phyloP scores from a whole-genome alignment of 2,113 vertebrate species.

The Perca schrenkii region DNA sequence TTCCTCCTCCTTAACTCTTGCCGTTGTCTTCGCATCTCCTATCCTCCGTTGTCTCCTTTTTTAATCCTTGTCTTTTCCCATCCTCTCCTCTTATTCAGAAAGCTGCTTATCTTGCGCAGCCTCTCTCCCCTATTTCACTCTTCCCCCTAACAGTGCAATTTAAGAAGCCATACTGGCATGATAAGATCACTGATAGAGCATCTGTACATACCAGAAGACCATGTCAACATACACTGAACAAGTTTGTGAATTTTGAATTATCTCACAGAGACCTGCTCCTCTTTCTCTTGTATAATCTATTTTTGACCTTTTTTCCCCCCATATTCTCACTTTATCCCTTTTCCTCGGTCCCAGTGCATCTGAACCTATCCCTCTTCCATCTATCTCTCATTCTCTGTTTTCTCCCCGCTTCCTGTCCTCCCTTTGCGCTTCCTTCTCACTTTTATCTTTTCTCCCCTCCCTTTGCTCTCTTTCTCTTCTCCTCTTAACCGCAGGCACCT shows the following conservation, averaged over 20 bases:
- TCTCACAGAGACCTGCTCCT: neutral
- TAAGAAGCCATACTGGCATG: constrained; percentile 9
- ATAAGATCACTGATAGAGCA: constrained; percentile 14
- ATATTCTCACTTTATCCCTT: neutral
- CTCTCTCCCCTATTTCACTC: neutral
- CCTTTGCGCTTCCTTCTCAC: neutral
- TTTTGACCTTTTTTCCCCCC: neutral
- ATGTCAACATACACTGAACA: constrained; percentile 8
- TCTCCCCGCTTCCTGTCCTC: neutral
- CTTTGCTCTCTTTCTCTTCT: neutral
- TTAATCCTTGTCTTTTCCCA: constrained; percentile 8
- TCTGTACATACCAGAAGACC: neutral
- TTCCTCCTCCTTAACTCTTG: constrained; percentile 28
- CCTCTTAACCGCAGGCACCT: constrained; percentile 3
- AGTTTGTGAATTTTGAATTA: constrained; percentile 20
- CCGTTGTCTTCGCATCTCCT: constrained; percentile 7
- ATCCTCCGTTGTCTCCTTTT: neutral
- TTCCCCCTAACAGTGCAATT: constrained; percentile 7
- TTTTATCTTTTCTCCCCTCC: neutral
- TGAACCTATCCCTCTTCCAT: neutral
- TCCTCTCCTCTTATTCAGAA: constrained; percentile 28
- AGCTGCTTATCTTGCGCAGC: constrained; percentile 50
- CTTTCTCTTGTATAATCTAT: neutral
- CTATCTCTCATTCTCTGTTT: neutral
- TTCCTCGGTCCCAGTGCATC: neutral